Evolutionary conservation across 2,113 vertebrate genomes (phyloP).

Genomic region (Ciconia boyciana): DNA sequence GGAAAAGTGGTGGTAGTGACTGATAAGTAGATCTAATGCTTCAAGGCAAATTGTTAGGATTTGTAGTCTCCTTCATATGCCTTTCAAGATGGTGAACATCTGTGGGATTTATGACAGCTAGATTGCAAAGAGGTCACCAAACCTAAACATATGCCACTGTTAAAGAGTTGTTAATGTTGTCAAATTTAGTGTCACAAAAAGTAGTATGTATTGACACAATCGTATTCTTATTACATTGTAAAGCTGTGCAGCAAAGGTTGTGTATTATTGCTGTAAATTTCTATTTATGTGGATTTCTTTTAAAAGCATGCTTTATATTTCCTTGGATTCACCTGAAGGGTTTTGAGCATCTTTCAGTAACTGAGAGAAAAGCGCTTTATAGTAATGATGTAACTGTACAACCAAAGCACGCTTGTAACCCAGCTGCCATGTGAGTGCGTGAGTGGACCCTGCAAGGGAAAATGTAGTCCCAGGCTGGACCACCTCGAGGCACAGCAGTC

Average conservation of each 20-base stretch:
- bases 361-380: too few species aligned
- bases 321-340: background rate
- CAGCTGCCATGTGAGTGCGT: rapidly evolving
- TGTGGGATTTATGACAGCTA: background rate
- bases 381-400: background rate
- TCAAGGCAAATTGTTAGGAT: background rate
- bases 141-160: background rate
- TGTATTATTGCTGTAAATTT: background rate
- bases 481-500: background rate
- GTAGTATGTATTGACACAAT: background rate
- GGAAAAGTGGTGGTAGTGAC: background rate
- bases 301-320: background rate
- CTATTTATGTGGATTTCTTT: background rate
- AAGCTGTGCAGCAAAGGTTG: background rate
- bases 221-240: background rate
- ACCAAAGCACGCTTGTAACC: background rate
- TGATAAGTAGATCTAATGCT: background rate
- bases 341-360: background rate
- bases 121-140: background rate
- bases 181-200: background rate
- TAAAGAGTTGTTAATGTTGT: background rate
- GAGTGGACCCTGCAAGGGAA: background rate
- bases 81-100: background rate
- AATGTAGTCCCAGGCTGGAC: background rate
- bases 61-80: background rate